A percentile compares a stretch with the other conserved stretches of the same genome.
These are phyloP conservation scores for Limnephilus auricula DNA, from an alignment of 2,888 invertebrate genomes.

Conservation along the genomic window DNA sequence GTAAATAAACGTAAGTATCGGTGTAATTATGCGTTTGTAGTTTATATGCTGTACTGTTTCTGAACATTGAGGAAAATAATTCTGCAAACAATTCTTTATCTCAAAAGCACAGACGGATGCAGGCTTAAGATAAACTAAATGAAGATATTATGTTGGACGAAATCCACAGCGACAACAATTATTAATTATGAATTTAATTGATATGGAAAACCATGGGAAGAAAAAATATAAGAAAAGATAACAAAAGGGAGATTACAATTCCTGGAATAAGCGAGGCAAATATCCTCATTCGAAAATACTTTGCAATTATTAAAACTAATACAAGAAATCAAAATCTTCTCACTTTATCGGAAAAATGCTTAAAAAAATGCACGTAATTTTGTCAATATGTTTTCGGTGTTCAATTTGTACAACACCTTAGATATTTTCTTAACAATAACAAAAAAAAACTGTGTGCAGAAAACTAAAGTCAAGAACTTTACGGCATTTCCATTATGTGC, in stretches of 20 bases:
- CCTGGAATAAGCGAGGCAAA: not conserved
- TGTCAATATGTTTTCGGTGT: too few relatives aligned
- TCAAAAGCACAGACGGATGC: slow-evolving; percentile 57
- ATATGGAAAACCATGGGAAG: slow-evolving; percentile 26
- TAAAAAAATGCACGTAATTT: too few relatives aligned
- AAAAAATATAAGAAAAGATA: slow-evolving; percentile 17
- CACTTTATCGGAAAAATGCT: too few relatives aligned
- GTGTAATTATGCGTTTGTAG: not conserved
- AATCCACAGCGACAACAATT: not conserved
- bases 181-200: slow-evolving; percentile 2
- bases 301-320: not conserved
- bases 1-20: too few relatives aligned
- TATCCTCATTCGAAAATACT: not conserved
- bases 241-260: not conserved
- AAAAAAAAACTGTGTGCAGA: not conserved
- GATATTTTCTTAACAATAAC: not conserved
- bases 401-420: too few relatives aligned
- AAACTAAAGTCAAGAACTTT: not conserved
- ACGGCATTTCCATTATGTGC: not conserved
- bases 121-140: slow-evolving; percentile 58
- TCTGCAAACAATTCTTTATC: slow-evolving; percentile 48
- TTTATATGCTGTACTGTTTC: not conserved
- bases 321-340: not conserved
- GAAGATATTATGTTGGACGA: not conserved
- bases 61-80: slow-evolving; percentile 40